Percentiles rank a stretch among this genome's conserved stretches.
These are phyloP conservation scores for Galbula dea DNA, from an alignment of 2,113 vertebrate genomes.

Conservation along the genomic window DNA sequence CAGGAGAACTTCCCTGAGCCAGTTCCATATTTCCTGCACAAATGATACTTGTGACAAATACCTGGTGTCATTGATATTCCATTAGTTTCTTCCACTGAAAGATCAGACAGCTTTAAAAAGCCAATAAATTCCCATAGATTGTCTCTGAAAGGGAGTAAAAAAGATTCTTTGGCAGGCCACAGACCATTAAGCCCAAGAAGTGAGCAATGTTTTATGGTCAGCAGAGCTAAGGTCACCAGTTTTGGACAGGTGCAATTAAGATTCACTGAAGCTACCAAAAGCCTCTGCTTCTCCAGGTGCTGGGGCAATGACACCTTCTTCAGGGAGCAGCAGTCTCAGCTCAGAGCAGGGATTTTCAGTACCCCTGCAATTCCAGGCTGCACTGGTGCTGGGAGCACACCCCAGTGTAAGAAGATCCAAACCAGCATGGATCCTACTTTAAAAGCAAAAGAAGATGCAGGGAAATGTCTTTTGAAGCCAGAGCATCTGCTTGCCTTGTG, in stretches of 20 bases:
- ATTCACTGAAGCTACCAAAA: constrained; percentile 24
- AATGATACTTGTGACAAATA: constrained; percentile 57
- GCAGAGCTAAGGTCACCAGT: constrained; percentile 47
- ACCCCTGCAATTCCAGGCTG: neutral
- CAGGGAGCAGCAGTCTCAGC: neutral
- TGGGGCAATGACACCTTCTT: neutral
- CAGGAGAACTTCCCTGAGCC: constrained; percentile 5
- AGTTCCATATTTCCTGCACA: neutral
- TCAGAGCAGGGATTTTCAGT: neutral
- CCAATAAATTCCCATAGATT: constrained; percentile 57
- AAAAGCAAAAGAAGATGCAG: neutral
- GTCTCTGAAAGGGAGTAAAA: constrained; percentile 40
- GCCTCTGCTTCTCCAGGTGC: neutral
- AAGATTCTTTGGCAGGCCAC: constrained; percentile 48
- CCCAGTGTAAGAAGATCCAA: neutral
- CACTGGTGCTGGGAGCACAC: neutral
- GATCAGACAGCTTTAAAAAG: constrained; percentile 62
- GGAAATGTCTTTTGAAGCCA: neutral
- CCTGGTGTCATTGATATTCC: constrained; percentile 58
- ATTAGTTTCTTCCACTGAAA: constrained; percentile 51
- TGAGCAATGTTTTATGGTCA: constrained; percentile 34
- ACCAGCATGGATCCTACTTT: neutral
- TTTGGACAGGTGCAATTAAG: constrained; percentile 20
- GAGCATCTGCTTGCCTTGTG: neutral
- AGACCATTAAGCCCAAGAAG: constrained; percentile 49